Conservation (phyloP, 1,140 invertebrate genomes). For the Olivierus martensii region DNA sequence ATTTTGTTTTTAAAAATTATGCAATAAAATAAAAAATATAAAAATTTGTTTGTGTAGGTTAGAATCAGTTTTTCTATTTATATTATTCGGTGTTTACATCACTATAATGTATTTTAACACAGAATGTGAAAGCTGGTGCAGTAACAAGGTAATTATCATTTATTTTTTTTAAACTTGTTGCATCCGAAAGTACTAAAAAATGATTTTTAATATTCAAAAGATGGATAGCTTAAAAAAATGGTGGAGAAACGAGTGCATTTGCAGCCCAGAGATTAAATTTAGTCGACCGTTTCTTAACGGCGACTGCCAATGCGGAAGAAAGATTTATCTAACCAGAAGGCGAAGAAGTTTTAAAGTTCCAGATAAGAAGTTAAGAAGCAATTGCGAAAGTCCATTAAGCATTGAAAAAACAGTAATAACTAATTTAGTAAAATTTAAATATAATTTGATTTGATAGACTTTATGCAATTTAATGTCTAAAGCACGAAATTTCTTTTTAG, state of each 20-base stretch:
- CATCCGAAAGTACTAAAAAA: neutral
- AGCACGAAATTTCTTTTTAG: no score
- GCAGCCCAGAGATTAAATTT: no score
- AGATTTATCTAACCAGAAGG: no score
- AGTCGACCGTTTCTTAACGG: no score
- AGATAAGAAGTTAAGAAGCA: no score
- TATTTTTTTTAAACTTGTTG: neutral
- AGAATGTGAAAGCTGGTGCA: constrained; percentile 9
- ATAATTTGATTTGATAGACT: no score
- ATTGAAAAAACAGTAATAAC: no score
- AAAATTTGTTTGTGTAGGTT: neutral
- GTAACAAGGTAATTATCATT: constrained; percentile 13
- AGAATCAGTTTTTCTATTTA: constrained; percentile 11
- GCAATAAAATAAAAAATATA: neutral
- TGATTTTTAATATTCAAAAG: neutral
- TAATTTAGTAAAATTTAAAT: no score
- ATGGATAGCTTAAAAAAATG: constrained; percentile 5
- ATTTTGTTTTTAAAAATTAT: neutral
- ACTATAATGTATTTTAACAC: constrained; percentile 15
- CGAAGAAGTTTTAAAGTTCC: no score
- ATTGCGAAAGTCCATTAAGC: no score
- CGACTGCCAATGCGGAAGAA: no score
- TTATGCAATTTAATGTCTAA: no score
- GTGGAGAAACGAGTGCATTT: constrained; percentile 5
- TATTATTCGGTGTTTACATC: constrained; percentile 15